These are phyloP conservation scores for Amphiprion clarkii DNA, from an alignment of 2,797 vertebrate species.

Conservation along the genomic window DNA sequence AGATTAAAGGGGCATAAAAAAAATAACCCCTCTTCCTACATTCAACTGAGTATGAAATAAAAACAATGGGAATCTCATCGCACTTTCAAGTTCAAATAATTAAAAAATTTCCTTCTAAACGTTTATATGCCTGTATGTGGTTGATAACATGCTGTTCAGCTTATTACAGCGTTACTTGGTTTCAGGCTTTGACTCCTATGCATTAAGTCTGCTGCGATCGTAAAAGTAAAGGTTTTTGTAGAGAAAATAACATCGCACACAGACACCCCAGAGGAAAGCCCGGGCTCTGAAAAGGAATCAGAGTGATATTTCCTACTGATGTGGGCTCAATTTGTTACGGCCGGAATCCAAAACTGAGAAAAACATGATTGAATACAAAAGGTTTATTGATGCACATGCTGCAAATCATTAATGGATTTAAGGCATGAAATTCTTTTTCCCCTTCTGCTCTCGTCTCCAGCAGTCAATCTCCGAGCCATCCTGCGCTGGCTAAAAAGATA, in stretches of 20 bases:
- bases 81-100: conserved; percentile 19
- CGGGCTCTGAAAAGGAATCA: background rate
- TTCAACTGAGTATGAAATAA: conserved; percentile 3
- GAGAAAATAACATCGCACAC: conserved; percentile 6
- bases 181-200: conserved; percentile 12
- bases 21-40: conserved; percentile 1
- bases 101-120: conserved; percentile 26
- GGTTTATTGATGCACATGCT: conserved; percentile 18
- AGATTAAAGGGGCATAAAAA: conserved; percentile 29
- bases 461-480: background rate
- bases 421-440: conserved; percentile 10
- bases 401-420: conserved; percentile 36
- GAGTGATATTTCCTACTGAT: conserved; percentile 29
- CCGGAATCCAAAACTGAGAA: conserved; percentile 12
- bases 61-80: conserved; percentile 15
- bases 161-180: conserved; percentile 19
- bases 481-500: conserved; percentile 17
- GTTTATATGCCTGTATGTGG: conserved; percentile 26
- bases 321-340: conserved; percentile 31
- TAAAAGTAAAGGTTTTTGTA: conserved; percentile 13
- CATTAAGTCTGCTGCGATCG: conserved; percentile 15
- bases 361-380: conserved; percentile 16
- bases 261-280: background rate
- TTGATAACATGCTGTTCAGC: conserved; percentile 5
- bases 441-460: conserved; percentile 12